Conservation (phyloP, 2,888 invertebrate species). For the Pyrocoelia pectoralis region DNA sequence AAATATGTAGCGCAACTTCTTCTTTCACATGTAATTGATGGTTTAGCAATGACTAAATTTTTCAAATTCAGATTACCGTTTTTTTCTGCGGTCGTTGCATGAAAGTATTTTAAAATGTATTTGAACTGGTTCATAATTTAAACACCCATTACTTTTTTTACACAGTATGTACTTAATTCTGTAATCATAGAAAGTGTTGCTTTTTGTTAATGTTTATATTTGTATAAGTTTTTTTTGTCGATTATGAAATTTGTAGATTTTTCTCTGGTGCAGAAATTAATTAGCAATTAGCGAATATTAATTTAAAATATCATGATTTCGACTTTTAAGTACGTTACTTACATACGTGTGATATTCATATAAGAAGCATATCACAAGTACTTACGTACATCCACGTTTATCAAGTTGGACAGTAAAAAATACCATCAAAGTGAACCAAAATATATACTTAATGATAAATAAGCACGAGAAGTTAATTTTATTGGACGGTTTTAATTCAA, state of each 20-base stretch:
- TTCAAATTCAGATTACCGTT: not conserved
- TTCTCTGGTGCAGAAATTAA: no score
- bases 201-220: no score
- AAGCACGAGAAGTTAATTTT: slow-evolving; percentile 13
- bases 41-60: not conserved
- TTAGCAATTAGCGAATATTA: no score
- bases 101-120: slow-evolving; percentile 1
- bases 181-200: not conserved
- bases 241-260: slow-evolving; percentile 4
- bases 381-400: no score
- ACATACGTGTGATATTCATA: no score
- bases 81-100: not conserved
- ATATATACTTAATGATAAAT: slow-evolving; percentile 16
- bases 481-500: slow-evolving; percentile 14
- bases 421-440: slow-evolving; percentile 11
- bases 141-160: not conserved
- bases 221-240: not conserved
- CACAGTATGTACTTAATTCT: not conserved
- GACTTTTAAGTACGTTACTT: no score
- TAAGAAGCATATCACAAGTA: no score
- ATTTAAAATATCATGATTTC: no score
- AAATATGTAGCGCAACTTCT: not conserved
- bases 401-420: slow-evolving; percentile 24
- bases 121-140: not conserved
- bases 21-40: not conserved